These are phyloP conservation scores for Megaceryle alcyon DNA, from an alignment of 2,797 vertebrate species.

Conservation along the genomic window DNA sequence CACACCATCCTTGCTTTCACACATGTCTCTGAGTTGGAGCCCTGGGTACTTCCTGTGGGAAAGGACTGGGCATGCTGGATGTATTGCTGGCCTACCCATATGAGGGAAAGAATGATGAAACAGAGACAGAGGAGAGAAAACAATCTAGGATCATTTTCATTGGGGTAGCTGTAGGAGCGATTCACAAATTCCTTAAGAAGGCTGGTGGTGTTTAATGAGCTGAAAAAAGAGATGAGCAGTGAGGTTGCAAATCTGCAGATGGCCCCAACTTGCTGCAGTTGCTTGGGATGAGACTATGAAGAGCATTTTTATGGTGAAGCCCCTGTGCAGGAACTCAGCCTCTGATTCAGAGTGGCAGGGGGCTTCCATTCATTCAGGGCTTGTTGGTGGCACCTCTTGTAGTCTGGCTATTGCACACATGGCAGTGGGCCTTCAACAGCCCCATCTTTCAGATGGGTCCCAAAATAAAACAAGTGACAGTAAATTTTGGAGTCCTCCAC, in stretches of 20 bases:
- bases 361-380: fast-evolving
- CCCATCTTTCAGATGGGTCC: neutral
- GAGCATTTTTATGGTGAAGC: neutral
- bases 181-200: fast-evolving
- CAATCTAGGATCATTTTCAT: neutral
- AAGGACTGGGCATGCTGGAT: neutral
- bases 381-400: neutral
- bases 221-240: neutral
- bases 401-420: neutral
- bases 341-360: fast-evolving
- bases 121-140: neutral
- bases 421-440: neutral
- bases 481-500: neutral
- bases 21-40: fast-evolving
- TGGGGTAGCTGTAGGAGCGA: neutral
- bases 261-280: neutral
- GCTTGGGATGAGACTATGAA: neutral
- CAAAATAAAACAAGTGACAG: neutral
- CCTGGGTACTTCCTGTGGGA: fast-evolving
- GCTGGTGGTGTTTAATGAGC: neutral
- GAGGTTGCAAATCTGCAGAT: conserved; percentile 55
- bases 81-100: neutral
- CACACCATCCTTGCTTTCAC: fast-evolving
- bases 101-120: neutral
- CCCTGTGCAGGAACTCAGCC: neutral